Conservation (phyloP, 2,888 invertebrate genomes). For the Archips xylosteana region DNA sequence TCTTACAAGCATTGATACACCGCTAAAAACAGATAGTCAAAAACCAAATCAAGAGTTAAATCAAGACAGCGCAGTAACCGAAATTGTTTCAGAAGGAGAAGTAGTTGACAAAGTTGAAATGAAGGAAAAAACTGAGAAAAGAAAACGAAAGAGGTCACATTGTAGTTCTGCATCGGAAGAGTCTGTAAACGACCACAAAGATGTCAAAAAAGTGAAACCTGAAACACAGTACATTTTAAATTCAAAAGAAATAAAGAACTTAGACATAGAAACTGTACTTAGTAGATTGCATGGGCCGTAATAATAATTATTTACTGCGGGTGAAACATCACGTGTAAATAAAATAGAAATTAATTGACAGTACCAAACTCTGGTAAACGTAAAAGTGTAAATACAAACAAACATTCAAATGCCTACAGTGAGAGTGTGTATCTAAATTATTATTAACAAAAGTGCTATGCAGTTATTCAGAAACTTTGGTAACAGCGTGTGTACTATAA, state of each 20-base stretch:
- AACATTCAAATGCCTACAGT: neutral
- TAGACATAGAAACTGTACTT: conserved; percentile 80
- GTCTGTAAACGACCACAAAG: conserved; percentile 51
- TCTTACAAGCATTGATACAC: conserved; percentile 78
- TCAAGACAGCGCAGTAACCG: conserved; percentile 59
- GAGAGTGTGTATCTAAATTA: neutral
- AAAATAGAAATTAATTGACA: neutral
- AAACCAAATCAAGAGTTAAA: conserved; percentile 51
- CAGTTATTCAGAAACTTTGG: neutral
- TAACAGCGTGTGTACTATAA: conserved; percentile 10
- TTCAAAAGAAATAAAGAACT: conserved; percentile 73
- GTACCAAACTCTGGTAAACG: neutral
- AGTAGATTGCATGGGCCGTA: conserved; percentile 79
- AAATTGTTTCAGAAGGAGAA: conserved; percentile 71
- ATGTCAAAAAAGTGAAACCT: conserved; percentile 64
- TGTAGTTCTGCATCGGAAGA: conserved; percentile 62
- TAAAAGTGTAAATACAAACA: neutral
- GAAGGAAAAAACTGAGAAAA: conserved; percentile 55
- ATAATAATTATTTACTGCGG: neutral
- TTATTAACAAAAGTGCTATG: neutral
- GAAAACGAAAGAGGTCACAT: conserved; percentile 69
- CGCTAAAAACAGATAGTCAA: conserved; percentile 65
- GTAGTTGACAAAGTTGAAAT: conserved; percentile 51
- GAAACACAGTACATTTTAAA: conserved; percentile 69
- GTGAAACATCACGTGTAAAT: neutral